Evolutionary conservation across 2,113 vertebrate species (phyloP), one percentile per base, ranked within the genome.

Genomic region (Crotalus viridis): DNA sequence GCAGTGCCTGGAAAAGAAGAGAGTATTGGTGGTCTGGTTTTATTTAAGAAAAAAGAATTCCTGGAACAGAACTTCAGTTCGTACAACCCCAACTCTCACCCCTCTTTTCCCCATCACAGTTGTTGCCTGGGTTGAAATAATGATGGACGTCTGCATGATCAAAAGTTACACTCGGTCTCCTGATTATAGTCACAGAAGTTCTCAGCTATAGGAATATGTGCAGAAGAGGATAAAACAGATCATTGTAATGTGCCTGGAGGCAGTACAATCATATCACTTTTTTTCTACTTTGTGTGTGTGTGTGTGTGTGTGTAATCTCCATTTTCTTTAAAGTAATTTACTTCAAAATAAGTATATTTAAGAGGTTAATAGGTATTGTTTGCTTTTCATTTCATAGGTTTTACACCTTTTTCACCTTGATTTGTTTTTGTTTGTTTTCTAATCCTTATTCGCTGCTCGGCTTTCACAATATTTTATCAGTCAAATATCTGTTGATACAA

Each of bases 121-220:
- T 97, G 89, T 94, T 96, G 86, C 93, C 96, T 95, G 95, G 96
- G 95, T 96, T 96, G 94, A 97, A 97, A 96, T 97, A 96, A 96
- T 94, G 95, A 97, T 94, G 93, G 93, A 91, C 95, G 93, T 93
- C 95, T 95, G 89, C 92, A 10, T 96, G 95, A 97, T 96, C 96
- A 96, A 95, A 92, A 97, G 94, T 95, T 95, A 92, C 89, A 96
- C 57, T 96, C 93, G 96, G 90, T 93, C 93, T 96, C 39, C 93
- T 92, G 95, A 91, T 95, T 94, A 94, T 88, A 96, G 74, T 94
- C 96, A 94, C 88, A 95, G 95, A 96, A 96, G 91, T 91, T 52
- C 54, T 93, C 87, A 93, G 10, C n/a, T 93, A 33, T 94, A 94
- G 94, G 88, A 43, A 21, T 51, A 46, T 87, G 21, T 96, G 93